A percentile compares a stretch with the other conserved stretches of the same genome.
phyloP scores from a whole-genome alignment of 23 tunicate species.

The Ascidia mentula region DNA sequence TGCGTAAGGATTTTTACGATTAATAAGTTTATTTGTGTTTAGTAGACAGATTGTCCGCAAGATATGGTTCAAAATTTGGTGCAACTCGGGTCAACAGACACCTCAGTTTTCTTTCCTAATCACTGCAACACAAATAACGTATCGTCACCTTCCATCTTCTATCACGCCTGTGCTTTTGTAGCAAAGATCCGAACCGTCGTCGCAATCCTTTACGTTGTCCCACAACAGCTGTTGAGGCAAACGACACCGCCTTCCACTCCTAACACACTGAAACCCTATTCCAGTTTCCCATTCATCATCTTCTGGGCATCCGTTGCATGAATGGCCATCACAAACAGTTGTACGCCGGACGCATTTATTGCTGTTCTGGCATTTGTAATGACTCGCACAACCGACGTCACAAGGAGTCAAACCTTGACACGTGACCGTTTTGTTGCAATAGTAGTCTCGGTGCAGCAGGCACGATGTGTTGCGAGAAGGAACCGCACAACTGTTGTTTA shows the following conservation, averaged over 20 bases:
- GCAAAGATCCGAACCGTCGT: conserved; percentile 42
- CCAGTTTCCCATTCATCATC: conserved; percentile 49
- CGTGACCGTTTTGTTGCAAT: conserved; percentile 46
- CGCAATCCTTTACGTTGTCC: conserved; percentile 53
- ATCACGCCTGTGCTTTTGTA: conserved; percentile 1
- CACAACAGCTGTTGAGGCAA: conserved; percentile 49
- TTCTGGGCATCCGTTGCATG: conserved; percentile 49
- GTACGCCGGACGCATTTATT: conserved; percentile 16
- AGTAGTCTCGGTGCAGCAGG: conserved; percentile 31
- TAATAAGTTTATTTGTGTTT: too few relatives aligned
- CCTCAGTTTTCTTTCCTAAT: too few relatives aligned
- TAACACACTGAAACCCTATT: conserved; percentile 45
- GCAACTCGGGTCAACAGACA: too few relatives aligned
- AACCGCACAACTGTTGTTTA: not conserved
- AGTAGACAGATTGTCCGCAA: too few relatives aligned
- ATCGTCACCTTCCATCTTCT: not conserved
- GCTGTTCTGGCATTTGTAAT: not conserved
- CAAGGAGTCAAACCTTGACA: conserved; percentile 78
- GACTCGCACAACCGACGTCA: conserved; percentile 54
- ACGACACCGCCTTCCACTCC: conserved; percentile 32
- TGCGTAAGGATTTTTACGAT: too few relatives aligned
- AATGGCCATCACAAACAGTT: conserved; percentile 40
- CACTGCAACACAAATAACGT: too few relatives aligned
- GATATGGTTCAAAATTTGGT: too few relatives aligned
- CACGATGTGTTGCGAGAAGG: conserved; percentile 19